phyloP scores from a whole-genome alignment of 2,113 vertebrate species.

The Periophthalmus modestus region DNA sequence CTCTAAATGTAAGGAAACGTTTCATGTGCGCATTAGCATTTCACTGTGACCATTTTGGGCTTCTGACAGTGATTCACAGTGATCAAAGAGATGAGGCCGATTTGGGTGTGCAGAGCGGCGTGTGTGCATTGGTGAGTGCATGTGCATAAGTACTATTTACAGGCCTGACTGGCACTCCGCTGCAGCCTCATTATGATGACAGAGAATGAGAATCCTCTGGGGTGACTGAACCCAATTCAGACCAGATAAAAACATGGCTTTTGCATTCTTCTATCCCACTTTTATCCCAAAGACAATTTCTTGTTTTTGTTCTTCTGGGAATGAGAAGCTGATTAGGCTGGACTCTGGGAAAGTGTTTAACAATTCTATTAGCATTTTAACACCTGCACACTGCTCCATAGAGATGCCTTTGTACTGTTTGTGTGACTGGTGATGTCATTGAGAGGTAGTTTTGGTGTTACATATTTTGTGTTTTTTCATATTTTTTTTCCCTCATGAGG shows the following conservation, averaged over 20 bases:
- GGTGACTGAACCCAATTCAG: constrained; percentile 63
- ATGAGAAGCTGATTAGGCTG: constrained; percentile 32
- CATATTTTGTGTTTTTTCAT: background rate
- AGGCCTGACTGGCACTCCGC: constrained; percentile 37
- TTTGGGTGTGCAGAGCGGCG: constrained; percentile 27
- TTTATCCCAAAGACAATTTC: constrained; percentile 35
- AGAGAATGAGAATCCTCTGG: constrained; percentile 60
- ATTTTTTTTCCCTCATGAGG: background rate
- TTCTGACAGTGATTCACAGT: constrained; percentile 50
- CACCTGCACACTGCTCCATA: constrained; percentile 11
- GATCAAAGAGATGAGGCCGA: constrained; percentile 56
- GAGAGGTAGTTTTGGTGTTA: background rate
- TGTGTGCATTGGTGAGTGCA: constrained; percentile 33
- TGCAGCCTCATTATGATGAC: constrained; percentile 58
- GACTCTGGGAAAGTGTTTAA: constrained; percentile 22
- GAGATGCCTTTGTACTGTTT: background rate
- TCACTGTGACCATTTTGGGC: constrained; percentile 29
- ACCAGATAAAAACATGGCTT: constrained; percentile 42
- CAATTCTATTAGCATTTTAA: constrained; percentile 38
- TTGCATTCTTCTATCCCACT: constrained; percentile 40
- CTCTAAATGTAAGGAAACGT: constrained; percentile 12
- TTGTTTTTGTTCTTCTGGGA: constrained; percentile 17
- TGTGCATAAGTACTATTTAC: constrained; percentile 24
- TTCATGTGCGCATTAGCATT: constrained; percentile 34
- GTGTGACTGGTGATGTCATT: background rate